phyloP scores from a whole-genome alignment of 2,888 invertebrate species.

The Abrostola triplasia region DNA sequence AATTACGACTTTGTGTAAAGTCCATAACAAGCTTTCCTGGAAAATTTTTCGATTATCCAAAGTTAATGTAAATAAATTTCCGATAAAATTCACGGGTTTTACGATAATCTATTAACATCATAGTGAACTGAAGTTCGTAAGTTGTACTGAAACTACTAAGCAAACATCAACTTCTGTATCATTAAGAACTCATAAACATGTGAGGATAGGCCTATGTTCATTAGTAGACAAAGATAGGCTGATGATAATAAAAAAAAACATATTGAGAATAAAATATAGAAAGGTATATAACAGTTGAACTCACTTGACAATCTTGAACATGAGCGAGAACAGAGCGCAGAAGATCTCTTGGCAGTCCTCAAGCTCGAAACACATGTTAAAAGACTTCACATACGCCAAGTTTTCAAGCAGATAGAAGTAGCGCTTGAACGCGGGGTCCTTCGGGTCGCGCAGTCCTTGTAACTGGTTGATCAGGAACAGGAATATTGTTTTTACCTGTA shows the following conservation, averaged over 20 bases:
- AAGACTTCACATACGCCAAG: constrained; percentile 98
- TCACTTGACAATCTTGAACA: constrained; percentile 99
- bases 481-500: constrained; percentile 93
- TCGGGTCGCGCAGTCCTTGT: constrained; percentile 97
- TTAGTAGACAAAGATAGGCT: too few species aligned
- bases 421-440: constrained; percentile 98
- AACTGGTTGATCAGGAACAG: constrained; percentile 98
- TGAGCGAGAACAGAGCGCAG: constrained; percentile 96
- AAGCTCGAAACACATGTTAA: constrained; percentile 99
- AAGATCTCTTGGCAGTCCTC: constrained; percentile 99
- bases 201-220: too few species aligned
- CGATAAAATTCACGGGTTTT: too few species aligned
- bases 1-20: neutral
- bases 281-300: constrained; percentile 65
- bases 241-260: too few species aligned
- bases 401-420: constrained; percentile 99
- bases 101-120: too few species aligned
- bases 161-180: too few species aligned
- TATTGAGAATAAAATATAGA: too few species aligned
- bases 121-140: too few species aligned
- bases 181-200: too few species aligned
- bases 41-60: too few species aligned
- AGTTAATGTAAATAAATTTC: too few species aligned
- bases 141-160: too few species aligned
- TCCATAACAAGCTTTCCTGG: neutral